Conservation (phyloP, 2,113 vertebrate species). For the Crocuta crocuta region DNA sequence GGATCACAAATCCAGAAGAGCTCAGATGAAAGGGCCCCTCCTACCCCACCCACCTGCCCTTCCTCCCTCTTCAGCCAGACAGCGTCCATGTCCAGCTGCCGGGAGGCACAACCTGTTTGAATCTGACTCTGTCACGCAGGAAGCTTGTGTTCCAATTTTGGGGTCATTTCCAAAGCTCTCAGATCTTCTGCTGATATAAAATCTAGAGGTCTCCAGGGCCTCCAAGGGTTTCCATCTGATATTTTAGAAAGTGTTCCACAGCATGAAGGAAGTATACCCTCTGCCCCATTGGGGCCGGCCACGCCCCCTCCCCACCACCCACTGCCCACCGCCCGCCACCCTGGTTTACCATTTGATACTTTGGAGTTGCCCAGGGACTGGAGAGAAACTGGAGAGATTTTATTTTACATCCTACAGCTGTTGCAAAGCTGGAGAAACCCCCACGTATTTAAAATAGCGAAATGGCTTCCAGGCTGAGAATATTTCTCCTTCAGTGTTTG, state of each 20-base stretch:
- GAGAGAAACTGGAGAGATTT: constrained; percentile 67
- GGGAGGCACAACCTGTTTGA: neutral
- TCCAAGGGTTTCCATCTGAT: neutral
- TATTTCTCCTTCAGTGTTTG: constrained; percentile 66
- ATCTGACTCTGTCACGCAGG: neutral
- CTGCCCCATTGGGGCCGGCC: neutral
- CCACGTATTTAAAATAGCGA: constrained; percentile 79
- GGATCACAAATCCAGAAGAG: neutral
- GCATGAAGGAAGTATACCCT: neutral
- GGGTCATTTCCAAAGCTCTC: constrained; percentile 33
- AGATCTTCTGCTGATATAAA: constrained; percentile 52
- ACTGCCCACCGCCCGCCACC: neutral
- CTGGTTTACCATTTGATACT: constrained; percentile 61
- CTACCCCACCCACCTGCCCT: neutral
- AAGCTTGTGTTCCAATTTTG: constrained; percentile 22
- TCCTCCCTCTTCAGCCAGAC: neutral
- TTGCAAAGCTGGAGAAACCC: constrained; percentile 60
- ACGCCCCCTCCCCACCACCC: too few relatives aligned
- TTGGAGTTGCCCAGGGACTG: constrained; percentile 54
- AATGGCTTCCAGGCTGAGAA: constrained; percentile 64
- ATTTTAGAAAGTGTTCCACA: constrained; percentile 17
- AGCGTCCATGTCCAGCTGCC: neutral
- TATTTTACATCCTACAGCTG: constrained; percentile 81
- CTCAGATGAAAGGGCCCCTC: neutral
- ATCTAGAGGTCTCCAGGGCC: constrained; percentile 6